These are phyloP conservation scores for Drosophila insularis DNA, from an alignment of 1,140 invertebrate genomes.

Conservation along the genomic window DNA sequence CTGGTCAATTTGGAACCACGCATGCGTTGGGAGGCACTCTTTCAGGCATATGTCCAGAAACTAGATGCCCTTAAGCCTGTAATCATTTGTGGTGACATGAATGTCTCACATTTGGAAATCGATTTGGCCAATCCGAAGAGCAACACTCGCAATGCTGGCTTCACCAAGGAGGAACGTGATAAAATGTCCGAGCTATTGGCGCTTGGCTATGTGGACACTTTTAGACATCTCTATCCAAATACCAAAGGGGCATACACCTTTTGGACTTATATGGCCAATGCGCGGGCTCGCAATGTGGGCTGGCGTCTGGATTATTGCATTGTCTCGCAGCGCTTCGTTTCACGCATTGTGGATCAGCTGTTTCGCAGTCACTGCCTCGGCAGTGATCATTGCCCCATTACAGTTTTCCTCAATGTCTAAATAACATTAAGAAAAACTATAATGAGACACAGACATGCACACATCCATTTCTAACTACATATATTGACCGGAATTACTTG, in stretches of 20 bases:
- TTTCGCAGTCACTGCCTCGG: conserved; percentile 89
- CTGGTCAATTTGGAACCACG: conserved; percentile 94
- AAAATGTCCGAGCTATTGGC: conserved; percentile 93
- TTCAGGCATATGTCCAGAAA: conserved; percentile 89
- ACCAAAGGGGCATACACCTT: conserved; percentile 94
- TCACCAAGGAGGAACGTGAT: conserved; percentile 96
- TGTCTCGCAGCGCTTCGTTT: conserved; percentile 90
- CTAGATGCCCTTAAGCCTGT: conserved; percentile 96
- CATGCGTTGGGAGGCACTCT: conserved; percentile 94
- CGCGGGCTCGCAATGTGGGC: conserved; percentile 94
- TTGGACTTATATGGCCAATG: conserved; percentile 86
- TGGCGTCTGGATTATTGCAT: conserved; percentile 99
- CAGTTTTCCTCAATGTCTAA: conserved; percentile 87
- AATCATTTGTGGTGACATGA: conserved; percentile 97
- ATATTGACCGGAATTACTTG: neutral
- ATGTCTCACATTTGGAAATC: conserved; percentile 97
- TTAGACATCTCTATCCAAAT: conserved; percentile 94
- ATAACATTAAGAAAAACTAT: neutral
- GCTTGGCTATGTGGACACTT: conserved; percentile 94
- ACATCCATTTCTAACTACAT: too few species aligned
- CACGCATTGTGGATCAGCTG: conserved; percentile 91
- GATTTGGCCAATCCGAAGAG: conserved; percentile 97
- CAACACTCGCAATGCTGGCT: conserved; percentile 97
- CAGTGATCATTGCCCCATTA: conserved; percentile 95
- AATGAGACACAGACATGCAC: too few species aligned